Evolutionary conservation across 2,888 invertebrate species (phyloP).

Genomic region (Abscondita cerata): DNA sequence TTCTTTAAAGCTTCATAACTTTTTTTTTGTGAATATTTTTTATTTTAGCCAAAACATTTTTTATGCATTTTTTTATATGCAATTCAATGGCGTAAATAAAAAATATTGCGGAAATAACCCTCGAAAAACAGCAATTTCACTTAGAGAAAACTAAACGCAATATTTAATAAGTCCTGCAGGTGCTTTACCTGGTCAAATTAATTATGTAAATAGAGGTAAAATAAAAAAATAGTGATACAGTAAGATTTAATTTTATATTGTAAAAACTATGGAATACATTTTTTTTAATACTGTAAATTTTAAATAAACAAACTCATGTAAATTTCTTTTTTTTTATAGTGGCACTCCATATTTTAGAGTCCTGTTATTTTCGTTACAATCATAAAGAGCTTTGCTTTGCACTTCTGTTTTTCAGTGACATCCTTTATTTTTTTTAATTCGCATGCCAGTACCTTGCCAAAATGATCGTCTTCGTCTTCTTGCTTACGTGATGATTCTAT

Average conservation of each 20-base stretch:
- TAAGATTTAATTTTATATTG: not conserved
- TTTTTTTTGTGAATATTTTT: too few relatives aligned
- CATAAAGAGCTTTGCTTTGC: not conserved
- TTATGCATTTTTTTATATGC: too few relatives aligned
- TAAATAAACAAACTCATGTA: slow-evolving; percentile 1
- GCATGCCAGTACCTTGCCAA: not conserved
- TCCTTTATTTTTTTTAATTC: not conserved
- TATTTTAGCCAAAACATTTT: too few relatives aligned
- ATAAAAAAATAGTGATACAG: not conserved
- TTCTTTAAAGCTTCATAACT: too few relatives aligned
- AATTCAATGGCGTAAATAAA: too few relatives aligned
- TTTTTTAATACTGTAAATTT: not conserved
- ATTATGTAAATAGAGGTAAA: slow-evolving; percentile 7
- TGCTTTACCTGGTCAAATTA: slow-evolving; percentile 5
- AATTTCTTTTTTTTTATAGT: too few relatives aligned
- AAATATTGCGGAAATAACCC: slow-evolving; percentile 7
- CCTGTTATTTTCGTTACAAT: not conserved
- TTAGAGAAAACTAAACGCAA: not conserved
- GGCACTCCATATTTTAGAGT: not conserved
- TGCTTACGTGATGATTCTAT: not conserved
- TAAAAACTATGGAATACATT: too few relatives aligned
- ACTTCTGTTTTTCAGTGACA: not conserved
- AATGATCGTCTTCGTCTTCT: not conserved
- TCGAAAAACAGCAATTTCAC: not conserved
- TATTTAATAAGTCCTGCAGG: slow-evolving; percentile 1